Base-by-base conservation (phyloP, 2,797 vertebrate species). In the Manis pentadactyla region DNA sequence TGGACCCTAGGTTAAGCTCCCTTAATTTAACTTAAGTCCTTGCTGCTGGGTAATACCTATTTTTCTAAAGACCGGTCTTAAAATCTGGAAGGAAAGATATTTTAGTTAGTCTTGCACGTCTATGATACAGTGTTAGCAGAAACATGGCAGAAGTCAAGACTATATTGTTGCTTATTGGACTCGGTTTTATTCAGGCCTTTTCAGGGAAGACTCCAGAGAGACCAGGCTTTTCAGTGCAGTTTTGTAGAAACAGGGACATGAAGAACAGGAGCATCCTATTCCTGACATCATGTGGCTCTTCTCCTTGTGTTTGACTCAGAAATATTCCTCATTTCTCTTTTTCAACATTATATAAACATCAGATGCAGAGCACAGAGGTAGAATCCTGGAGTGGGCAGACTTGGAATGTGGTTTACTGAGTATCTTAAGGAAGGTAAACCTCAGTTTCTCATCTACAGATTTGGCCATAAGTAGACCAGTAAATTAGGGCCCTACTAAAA, bases 1-100 rank as follows among this genome's bases (percentile, higher is more conserved):
- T 55, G 61, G 39, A 92, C 55, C 89, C 49, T 34, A 69, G 61
- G 21, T 86, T 97, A 87, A 95, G 37, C 90, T 37, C 49, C 18
- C 46, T 85, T 96, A 53, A 90, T 94, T 94, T 94, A 84, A 68
- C 90, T 66, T 81, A 92, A 91, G 73, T 85, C 57, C 87, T 85
- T 74, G 37, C 25, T 73, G 9, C 74, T 27, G 57, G 25, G 13
- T 66, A 71, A 63, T 74, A 66, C 9, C 74, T 74, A 73, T 91
- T 96, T 83, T 51, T 21, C 31, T 77, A 63, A 94, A 90, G 85
- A 82, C 34, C 31, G 69, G 29, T 27, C 84, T 75, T 81, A 25
- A 94, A 68, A 71, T 96, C 31, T 87, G 39, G 39, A 79, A 55
- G 75, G 82, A 75, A 93, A 66, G 25, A 34, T 55, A 31, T 42